These are phyloP conservation scores for Barbus barbus DNA, from an alignment of 2,113 vertebrate genomes.

Conservation along the genomic window DNA sequence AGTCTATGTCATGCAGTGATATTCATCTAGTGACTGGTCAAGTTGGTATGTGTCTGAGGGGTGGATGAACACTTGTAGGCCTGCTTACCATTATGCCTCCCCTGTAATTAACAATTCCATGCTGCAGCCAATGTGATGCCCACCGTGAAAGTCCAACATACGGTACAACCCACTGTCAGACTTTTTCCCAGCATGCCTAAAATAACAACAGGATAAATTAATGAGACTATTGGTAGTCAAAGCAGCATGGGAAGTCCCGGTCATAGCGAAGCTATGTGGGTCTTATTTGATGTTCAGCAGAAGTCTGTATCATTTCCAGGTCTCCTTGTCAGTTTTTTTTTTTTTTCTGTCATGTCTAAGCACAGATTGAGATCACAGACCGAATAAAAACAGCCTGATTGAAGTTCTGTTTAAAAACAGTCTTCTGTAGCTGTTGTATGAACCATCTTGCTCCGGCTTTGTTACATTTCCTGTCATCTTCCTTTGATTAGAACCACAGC, in stretches of 20 bases:
- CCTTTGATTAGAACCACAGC: conserved; percentile 76
- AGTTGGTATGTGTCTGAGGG: not conserved
- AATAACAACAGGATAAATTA: conserved; percentile 1
- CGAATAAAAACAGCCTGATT: not conserved
- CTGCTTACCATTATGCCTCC: conserved; percentile 50
- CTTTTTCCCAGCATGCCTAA: not conserved
- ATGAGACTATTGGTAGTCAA: not conserved
- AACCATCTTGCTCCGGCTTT: conserved; percentile 59
- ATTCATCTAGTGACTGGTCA: not conserved
- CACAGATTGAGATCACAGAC: conserved; percentile 11
- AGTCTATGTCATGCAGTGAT: conserved; percentile 2
- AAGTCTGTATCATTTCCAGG: conserved; percentile 11
- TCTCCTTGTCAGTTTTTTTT: not conserved
- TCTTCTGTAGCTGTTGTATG: conserved; percentile 61
- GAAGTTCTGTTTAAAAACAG: not conserved
- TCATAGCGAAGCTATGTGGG: not conserved
- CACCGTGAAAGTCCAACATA: not conserved
- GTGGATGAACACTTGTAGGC: not conserved
- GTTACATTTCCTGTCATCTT: conserved; percentile 73
- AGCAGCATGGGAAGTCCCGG: not conserved
- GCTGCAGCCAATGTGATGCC: conserved; percentile 37
- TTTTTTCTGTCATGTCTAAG: not conserved
- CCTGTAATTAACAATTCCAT: conserved; percentile 62
- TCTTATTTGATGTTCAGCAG: no score
- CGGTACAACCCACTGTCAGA: not conserved